phyloP scores from a whole-genome alignment of 2,888 invertebrate species.

The Drosophila monieri region DNA sequence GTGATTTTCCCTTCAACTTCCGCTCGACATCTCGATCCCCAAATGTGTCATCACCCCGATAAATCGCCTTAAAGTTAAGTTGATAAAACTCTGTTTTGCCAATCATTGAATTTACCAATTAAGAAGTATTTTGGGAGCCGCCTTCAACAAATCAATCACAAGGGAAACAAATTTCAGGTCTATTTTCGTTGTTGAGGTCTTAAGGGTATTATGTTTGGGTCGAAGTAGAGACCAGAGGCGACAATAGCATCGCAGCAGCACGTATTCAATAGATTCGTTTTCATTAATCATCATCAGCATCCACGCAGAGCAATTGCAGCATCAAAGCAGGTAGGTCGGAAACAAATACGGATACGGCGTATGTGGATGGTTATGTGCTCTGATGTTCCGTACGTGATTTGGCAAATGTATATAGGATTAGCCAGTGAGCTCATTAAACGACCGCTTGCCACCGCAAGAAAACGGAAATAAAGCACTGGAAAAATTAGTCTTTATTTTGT shows the following conservation, averaged over 20 bases:
- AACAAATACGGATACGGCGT: conserved; percentile 4
- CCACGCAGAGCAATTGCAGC: conserved; percentile 32
- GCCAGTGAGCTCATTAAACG: conserved; percentile 35
- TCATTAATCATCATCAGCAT: conserved; percentile 66
- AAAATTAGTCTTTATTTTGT: not conserved
- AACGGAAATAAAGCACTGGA: conserved; percentile 53
- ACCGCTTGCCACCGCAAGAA: conserved; percentile 33
- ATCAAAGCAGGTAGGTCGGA: conserved; percentile 38
- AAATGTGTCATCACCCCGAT: conserved; percentile 21
- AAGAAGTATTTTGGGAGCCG: conserved; percentile 55
- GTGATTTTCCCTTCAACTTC: conserved; percentile 2
- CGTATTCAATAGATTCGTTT: conserved; percentile 56
- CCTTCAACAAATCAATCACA: conserved; percentile 63
- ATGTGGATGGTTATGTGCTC: conserved; percentile 2
- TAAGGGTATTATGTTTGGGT: conserved; percentile 45
- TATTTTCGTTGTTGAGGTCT: conserved; percentile 23
- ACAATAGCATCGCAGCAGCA: conserved; percentile 32
- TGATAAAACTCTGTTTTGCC: conserved; percentile 54
- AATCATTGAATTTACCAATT: conserved; percentile 76
- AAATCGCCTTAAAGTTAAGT: conserved; percentile 65
- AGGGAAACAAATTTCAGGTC: conserved; percentile 39
- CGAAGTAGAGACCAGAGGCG: conserved; percentile 12
- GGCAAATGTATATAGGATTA: conserved; percentile 68
- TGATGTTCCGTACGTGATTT: conserved; percentile 66
- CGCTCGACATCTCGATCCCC: conserved; percentile 3